phyloP scores from a whole-genome alignment of 2,888 invertebrate species.

The Lasioglossum leucozonium region DNA sequence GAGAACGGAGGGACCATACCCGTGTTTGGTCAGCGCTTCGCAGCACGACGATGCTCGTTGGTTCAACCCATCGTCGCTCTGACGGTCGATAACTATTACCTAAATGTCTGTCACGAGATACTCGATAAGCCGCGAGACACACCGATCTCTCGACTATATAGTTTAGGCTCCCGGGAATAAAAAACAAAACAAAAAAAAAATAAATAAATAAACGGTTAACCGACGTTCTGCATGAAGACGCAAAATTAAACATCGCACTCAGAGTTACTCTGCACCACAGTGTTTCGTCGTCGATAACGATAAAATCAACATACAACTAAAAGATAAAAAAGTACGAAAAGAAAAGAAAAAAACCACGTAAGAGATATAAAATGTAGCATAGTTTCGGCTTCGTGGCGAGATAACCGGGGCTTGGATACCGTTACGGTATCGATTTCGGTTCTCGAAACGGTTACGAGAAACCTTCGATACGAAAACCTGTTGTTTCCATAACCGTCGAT shows the following conservation, averaged over 20 bases:
- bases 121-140: constrained; percentile 51
- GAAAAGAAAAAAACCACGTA: neutral
- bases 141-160: constrained; percentile 71
- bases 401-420: neutral
- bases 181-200: neutral
- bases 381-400: constrained; percentile 41
- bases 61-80: neutral
- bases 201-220: constrained; percentile 69
- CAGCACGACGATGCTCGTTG: neutral
- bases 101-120: constrained; percentile 68
- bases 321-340: neutral
- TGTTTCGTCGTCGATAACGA: constrained; percentile 45
- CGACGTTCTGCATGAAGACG: constrained; percentile 75
- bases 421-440: neutral
- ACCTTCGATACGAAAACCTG: neutral
- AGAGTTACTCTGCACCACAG: constrained; percentile 72
- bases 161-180: constrained; percentile 67
- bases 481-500: neutral
- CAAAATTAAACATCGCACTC: constrained; percentile 75
- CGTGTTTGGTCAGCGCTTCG: constrained; percentile 29
- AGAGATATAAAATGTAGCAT: constrained; percentile 39
- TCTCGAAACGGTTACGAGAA: neutral
- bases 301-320: neutral
- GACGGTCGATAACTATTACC: constrained; percentile 50
- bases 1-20: constrained; percentile 34